Conservation (phyloP, 2,113 vertebrate species). For the Tor tambroides region DNA sequence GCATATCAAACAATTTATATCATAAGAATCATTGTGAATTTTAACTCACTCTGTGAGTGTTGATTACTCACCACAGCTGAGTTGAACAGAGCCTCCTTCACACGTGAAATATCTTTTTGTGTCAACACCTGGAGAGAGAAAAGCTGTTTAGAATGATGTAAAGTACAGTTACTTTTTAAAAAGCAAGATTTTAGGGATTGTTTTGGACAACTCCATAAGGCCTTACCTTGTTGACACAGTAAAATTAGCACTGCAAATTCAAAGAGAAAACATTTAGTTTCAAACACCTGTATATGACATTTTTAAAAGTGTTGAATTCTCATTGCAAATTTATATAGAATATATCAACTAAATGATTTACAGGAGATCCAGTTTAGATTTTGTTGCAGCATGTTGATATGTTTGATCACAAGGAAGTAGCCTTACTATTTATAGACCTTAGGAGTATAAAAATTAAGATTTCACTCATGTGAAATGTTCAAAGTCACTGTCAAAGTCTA, state of each 20-base stretch:
- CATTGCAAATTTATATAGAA: not conserved
- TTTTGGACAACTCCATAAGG: too few relatives aligned
- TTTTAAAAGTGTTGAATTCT: not conserved
- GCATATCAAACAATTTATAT: not conserved
- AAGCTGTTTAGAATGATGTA: not conserved
- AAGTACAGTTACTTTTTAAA: not conserved
- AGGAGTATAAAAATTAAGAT: not conserved
- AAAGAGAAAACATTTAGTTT: not conserved
- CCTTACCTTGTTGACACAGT: not conserved
- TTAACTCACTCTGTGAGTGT: not conserved
- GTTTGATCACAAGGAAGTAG: not conserved
- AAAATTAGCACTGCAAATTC: not conserved
- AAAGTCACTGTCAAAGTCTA: not conserved
- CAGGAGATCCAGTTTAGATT: not conserved
- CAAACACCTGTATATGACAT: not conserved
- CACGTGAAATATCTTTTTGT: not conserved
- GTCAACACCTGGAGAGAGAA: not conserved
- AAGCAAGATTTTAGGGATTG: not conserved
- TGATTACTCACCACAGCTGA: not conserved
- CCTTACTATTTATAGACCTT: not conserved
- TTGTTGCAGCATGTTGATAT: not conserved
- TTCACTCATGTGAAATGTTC: not conserved
- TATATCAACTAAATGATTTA: not conserved
- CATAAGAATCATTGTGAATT: not conserved
- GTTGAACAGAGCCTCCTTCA: not conserved